phyloP scores from a whole-genome alignment of 2,113 vertebrate genomes.

The Butorides virescens region DNA sequence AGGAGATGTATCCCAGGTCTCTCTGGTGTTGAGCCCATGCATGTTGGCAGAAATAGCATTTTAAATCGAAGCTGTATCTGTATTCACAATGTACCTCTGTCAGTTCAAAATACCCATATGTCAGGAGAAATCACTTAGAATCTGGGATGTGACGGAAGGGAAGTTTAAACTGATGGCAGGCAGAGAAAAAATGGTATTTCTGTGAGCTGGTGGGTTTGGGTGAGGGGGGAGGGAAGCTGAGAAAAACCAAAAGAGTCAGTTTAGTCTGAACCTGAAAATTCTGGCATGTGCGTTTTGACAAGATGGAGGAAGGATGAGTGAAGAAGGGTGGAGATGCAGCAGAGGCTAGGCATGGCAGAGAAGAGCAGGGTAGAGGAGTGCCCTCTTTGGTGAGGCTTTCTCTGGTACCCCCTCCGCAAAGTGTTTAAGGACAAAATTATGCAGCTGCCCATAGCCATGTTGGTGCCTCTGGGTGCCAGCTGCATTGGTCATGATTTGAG shows the following conservation, averaged over 20 bases:
- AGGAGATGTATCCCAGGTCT: neutral
- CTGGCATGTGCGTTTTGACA: neutral
- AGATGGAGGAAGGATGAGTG: neutral
- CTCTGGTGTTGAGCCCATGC: neutral
- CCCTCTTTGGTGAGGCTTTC: neutral
- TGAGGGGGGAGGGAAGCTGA: neutral
- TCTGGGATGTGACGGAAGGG: neutral
- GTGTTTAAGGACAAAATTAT: neutral
- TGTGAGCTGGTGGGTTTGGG: neutral
- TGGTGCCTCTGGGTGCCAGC: neutral
- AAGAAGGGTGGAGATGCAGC: neutral
- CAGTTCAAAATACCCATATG: neutral
- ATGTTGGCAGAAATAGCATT: neutral
- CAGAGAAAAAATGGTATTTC: neutral
- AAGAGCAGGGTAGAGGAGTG: neutral
- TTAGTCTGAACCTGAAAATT: neutral
- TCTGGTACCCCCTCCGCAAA: neutral
- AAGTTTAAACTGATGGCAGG: neutral
- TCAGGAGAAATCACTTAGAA: neutral
- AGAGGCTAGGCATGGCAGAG: neutral
- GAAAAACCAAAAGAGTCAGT: neutral
- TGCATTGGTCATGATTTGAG: neutral
- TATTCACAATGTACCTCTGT: fast-evolving
- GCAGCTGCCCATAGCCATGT: neutral
- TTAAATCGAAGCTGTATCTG: neutral